Percentiles rank a stretch among this genome's conserved stretches.
Conservation (phyloP, 2,113 vertebrate genomes). For the Daboia siamensis region DNA sequence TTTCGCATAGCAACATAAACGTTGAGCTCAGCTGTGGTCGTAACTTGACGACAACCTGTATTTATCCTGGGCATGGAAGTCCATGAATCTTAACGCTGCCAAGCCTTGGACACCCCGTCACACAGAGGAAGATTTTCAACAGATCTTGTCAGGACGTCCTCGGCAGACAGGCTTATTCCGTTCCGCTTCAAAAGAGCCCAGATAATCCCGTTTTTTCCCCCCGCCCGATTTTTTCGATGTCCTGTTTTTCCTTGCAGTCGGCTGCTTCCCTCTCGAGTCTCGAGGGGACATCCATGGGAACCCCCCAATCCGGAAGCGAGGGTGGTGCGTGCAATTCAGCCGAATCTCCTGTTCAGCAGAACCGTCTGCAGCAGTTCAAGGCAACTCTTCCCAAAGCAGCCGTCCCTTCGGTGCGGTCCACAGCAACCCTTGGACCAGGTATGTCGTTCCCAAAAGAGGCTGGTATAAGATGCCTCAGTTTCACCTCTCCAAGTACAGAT, state of each 20-base stretch:
- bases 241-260: conserved; percentile 28
- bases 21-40: no score
- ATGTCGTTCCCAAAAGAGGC: neutral
- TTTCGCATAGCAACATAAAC: no score
- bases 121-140: neutral
- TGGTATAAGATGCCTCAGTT: neutral
- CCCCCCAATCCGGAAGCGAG: conserved; percentile 29
- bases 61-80: neutral
- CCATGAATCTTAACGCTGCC: neutral
- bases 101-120: no score
- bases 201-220: neutral
- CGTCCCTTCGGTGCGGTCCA: conserved; percentile 51
- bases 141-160: neutral
- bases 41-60: no score
- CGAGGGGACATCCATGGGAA: conserved; percentile 42
- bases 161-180: neutral
- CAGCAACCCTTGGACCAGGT: conserved; percentile 56
- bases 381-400: conserved; percentile 64
- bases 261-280: conserved; percentile 36
- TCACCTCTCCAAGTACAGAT: neutral
- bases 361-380: conserved; percentile 69
- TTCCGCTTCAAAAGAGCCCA: neutral
- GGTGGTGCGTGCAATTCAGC: conserved; percentile 40
- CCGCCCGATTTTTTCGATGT: neutral
- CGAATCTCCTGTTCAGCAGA: conserved; percentile 59